These are phyloP conservation scores for Drosophila auraria DNA, from an alignment of 1,140 invertebrate species.

Conservation along the genomic window DNA sequence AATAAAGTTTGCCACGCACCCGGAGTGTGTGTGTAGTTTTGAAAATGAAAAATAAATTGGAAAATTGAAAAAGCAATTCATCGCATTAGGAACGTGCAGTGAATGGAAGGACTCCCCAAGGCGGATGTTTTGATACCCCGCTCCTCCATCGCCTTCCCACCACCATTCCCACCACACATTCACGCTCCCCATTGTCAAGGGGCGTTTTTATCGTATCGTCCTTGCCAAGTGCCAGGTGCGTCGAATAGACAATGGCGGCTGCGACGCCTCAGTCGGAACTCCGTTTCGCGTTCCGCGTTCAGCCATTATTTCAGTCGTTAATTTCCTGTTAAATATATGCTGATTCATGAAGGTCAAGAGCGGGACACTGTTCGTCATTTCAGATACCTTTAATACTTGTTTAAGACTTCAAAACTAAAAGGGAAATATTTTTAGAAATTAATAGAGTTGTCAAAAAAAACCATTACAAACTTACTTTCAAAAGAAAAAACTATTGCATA, in stretches of 20 bases:
- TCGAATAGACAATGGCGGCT: constrained; percentile 17
- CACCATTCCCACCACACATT: neutral
- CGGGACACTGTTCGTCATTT: neutral
- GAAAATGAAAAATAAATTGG: constrained; percentile 78
- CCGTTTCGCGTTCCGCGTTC: neutral
- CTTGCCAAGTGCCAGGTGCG: constrained; percentile 25
- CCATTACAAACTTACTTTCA: too few species aligned
- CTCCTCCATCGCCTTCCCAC: neutral
- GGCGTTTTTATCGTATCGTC: constrained; percentile 18
- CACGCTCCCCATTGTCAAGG: constrained; percentile 15
- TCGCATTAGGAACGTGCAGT: constrained; percentile 74
- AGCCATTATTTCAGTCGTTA: neutral
- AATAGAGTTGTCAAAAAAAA: neutral
- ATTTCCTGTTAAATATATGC: constrained; percentile 7
- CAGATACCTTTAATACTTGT: too few species aligned
- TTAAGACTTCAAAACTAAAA: too few species aligned
- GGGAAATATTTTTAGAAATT: neutral
- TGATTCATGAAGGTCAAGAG: constrained; percentile 1
- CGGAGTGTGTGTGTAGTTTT: constrained; percentile 44
- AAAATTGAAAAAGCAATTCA: constrained; percentile 82
- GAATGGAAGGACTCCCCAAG: constrained; percentile 43
- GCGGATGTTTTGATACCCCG: constrained; percentile 29
- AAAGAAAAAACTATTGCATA: too few species aligned
- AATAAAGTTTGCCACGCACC: constrained; percentile 34
- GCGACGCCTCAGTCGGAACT: constrained; percentile 2